Evolutionary conservation across 2,113 vertebrate genomes (phyloP).

Genomic region (Pelmatolapia mariae): DNA sequence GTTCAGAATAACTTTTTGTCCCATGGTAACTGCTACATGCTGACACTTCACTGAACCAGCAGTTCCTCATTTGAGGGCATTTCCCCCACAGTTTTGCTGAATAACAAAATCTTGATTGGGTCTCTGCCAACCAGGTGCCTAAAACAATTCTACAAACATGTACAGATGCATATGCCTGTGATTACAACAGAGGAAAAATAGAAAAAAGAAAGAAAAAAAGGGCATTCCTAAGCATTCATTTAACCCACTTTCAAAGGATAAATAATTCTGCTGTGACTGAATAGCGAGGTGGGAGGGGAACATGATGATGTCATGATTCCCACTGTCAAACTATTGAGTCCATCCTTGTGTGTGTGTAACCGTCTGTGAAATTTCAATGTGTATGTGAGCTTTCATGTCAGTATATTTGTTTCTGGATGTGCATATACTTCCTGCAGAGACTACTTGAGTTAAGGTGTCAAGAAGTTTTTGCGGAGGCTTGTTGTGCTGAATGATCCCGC

Average conservation of each 20-base stretch:
- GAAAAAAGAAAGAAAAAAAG: background rate
- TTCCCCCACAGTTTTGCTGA: background rate
- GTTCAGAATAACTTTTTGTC: background rate
- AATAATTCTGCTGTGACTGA: constrained; percentile 13
- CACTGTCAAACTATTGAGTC: constrained; percentile 11
- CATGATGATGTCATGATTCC: constrained; percentile 39
- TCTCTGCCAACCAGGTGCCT: background rate
- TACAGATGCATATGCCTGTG: background rate
- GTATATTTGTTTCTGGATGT: constrained; percentile 1
- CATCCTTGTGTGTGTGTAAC: background rate
- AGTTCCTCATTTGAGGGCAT: background rate
- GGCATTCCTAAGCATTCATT: background rate
- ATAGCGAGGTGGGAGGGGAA: background rate
- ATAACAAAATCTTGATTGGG: background rate
- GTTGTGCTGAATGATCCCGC: constrained; percentile 27
- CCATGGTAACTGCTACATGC: background rate
- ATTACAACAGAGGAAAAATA: background rate
- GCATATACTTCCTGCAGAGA: background rate
- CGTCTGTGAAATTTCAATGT: background rate
- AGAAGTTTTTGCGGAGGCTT: constrained; percentile 16
- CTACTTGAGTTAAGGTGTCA: background rate
- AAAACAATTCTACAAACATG: background rate
- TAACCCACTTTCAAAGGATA: background rate
- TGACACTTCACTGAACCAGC: background rate
- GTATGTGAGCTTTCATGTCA: background rate